These are phyloP conservation scores for Euzetes globulus DNA, from an alignment of 2,888 invertebrate species.

Conservation along the genomic window DNA sequence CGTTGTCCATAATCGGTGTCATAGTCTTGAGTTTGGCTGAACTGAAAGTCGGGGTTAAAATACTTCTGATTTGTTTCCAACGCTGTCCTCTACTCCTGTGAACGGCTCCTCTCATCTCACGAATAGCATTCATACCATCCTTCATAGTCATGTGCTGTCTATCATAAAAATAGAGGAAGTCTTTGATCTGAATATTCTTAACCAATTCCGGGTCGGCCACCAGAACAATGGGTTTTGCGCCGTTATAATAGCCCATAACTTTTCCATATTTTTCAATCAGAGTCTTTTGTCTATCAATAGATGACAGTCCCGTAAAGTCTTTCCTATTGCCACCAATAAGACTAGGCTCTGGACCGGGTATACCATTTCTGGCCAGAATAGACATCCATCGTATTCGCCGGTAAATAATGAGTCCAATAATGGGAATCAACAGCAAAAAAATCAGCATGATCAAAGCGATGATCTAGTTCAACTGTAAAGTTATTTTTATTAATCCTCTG, in stretches of 20 bases:
- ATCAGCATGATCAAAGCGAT: no score
- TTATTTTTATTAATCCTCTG: no score
- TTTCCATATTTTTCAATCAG: conserved; percentile 39
- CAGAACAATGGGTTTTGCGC: conserved; percentile 36
- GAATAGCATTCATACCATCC: conserved; percentile 26
- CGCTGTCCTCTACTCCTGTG: conserved; percentile 30
- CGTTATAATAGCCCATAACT: conserved; percentile 38
- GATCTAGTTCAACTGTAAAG: no score
- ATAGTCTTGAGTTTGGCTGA: conserved; percentile 39
- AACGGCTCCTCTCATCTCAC: background rate
- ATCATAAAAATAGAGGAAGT: conserved; percentile 45
- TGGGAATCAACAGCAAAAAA: no score
- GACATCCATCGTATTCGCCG: background rate
- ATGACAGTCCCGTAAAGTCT: conserved; percentile 1
- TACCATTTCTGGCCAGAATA: conserved; percentile 31
- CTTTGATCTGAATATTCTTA: conserved; percentile 45
- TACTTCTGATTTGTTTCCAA: conserved; percentile 40
- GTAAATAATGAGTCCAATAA: no score
- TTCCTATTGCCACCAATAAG: conserved; percentile 34
- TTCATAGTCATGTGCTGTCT: conserved; percentile 40
- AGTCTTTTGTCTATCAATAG: conserved; percentile 27
- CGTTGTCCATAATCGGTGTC: conserved; percentile 31
- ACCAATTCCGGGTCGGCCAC: conserved; percentile 38
- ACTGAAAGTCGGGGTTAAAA: conserved; percentile 41
- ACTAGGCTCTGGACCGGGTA: conserved; percentile 37